Conservation (phyloP, 2,888 invertebrate species). For the Rhodophaea formosa region DNA sequence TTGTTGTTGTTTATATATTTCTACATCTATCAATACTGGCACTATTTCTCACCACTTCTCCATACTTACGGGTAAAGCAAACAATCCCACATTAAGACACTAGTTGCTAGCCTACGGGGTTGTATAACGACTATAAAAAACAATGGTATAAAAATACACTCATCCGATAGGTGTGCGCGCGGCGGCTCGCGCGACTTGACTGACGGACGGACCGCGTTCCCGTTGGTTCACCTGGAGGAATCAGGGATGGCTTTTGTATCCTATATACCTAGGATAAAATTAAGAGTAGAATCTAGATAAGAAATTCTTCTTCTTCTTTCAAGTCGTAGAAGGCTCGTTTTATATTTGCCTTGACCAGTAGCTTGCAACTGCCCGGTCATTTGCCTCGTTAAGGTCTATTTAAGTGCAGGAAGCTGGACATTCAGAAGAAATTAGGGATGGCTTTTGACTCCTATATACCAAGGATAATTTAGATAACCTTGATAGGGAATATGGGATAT, state of each 20-base stretch:
- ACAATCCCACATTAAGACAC: conserved; percentile 23
- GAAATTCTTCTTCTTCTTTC: too few species aligned
- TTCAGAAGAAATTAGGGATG: too few species aligned
- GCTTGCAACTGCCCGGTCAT: too few species aligned
- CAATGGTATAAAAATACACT: conserved; percentile 13
- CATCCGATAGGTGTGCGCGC: background rate
- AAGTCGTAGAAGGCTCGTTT: too few species aligned
- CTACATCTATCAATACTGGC: conserved; percentile 1
- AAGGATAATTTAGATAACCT: too few species aligned
- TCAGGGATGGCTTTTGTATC: background rate
- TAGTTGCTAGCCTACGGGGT: conserved; percentile 19
- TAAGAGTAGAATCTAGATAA: too few species aligned
- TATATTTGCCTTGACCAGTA: too few species aligned
- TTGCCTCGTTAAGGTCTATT: too few species aligned
- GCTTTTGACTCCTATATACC: too few species aligned
- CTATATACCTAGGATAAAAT: too few species aligned
- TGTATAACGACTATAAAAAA: conserved; percentile 21
- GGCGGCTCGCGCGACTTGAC: background rate
- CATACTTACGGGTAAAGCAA: conserved; percentile 20
- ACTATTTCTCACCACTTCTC: background rate
- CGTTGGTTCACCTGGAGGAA: background rate
- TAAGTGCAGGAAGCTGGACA: too few species aligned
- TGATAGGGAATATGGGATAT: too few species aligned
- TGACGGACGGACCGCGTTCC: background rate
- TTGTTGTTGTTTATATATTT: background rate